These are phyloP conservation scores for Ranitomeya imitator DNA, from an alignment of 2,113 vertebrate genomes.

Conservation along the genomic window DNA sequence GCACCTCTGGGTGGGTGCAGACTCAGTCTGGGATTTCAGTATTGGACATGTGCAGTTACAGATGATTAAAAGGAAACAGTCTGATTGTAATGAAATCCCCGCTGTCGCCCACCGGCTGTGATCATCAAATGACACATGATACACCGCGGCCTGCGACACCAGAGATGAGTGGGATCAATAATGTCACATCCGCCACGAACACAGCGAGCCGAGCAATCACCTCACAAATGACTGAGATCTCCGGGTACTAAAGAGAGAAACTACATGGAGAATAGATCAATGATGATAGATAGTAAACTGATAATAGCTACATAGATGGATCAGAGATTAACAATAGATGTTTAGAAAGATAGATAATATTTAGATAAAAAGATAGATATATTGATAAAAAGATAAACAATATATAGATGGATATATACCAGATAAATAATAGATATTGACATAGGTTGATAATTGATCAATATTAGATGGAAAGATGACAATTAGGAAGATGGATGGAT, in stretches of 20 bases:
- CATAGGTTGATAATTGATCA: not conserved
- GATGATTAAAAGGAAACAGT: slow-evolving; percentile 6
- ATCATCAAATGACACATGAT: not conserved
- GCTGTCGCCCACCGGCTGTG: not conserved
- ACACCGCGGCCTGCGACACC: not conserved
- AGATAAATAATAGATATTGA: not conserved
- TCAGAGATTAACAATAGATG: not conserved
- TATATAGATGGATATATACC: not conserved
- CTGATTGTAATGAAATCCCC: not conserved
- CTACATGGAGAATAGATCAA: no score
- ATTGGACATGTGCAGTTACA: not conserved
- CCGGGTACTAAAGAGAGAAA: no score
- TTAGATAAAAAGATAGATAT: not conserved
- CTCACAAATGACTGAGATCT: not conserved
- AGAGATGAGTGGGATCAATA: not conserved
- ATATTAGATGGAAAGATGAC: not conserved
- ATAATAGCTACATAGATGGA: not conserved
- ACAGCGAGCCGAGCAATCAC: not conserved
- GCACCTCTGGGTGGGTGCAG: no score
- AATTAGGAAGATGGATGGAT: not conserved
- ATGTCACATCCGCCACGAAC: not conserved
- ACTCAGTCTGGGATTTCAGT: no score
- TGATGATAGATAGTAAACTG: not conserved
- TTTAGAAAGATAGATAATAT: not conserved
- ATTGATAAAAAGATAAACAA: not conserved